Evolutionary conservation across 2,113 vertebrate genomes (phyloP).

Genomic region (Uria aalge): DNA sequence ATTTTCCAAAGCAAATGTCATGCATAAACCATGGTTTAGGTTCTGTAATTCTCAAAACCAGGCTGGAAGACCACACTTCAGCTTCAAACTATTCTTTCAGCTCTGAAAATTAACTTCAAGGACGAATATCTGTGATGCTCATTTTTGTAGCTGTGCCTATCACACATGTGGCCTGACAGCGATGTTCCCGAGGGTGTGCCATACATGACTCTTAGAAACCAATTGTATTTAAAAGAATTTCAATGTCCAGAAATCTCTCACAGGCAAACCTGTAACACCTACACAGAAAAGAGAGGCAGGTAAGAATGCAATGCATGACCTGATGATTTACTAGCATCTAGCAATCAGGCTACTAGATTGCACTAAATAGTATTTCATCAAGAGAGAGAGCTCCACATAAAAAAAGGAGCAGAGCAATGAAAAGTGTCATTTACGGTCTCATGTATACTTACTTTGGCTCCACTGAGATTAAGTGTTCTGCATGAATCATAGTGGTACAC

Average conservation of each 20-base stretch:
- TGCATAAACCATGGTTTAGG: accelerated
- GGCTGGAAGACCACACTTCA: background rate
- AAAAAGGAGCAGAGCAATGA: background rate
- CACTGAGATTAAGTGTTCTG: background rate
- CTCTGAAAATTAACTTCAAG: background rate
- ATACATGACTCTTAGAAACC: background rate
- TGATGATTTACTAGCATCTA: background rate
- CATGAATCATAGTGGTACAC: background rate
- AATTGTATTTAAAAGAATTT: background rate
- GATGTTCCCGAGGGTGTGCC: background rate
- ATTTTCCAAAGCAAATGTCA: background rate
- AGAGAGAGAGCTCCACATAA: background rate
- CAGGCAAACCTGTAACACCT: background rate
- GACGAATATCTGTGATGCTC: background rate
- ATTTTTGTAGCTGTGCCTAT: background rate
- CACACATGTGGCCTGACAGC: background rate
- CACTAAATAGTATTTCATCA: background rate
- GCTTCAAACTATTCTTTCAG: background rate
- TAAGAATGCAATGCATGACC: background rate
- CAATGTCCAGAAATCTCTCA: background rate
- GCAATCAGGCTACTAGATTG: background rate
- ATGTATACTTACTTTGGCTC: background rate
- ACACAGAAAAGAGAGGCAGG: background rate
- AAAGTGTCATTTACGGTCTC: background rate
- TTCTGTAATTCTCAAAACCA: background rate